Percentiles rank a stretch among this genome's conserved stretches.
Conservation (phyloP, 2,113 vertebrate species). For the Stigmatopora argus region DNA sequence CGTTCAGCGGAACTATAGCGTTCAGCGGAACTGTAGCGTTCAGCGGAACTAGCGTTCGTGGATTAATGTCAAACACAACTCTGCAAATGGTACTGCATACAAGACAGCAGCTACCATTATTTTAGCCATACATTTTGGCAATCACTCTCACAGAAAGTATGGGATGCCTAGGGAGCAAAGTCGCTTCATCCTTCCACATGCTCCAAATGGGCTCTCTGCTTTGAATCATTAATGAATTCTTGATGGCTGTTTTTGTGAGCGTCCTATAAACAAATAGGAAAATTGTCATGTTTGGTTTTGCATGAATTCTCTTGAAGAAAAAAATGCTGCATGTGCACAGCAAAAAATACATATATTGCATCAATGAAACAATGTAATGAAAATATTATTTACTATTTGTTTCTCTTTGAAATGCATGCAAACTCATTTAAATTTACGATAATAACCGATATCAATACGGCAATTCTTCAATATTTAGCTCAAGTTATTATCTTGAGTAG, state of each 20-base stretch:
- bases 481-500: neutral
- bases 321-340: neutral
- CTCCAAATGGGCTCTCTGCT: neutral
- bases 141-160: conserved; percentile 11
- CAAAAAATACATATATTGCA: neutral
- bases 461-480: neutral
- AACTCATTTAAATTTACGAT: neutral
- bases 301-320: neutral
- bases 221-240: neutral
- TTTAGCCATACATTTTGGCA: conserved; percentile 5
- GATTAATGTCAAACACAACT: neutral
- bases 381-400: neutral
- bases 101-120: neutral
- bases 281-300: neutral
- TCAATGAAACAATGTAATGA: neutral
- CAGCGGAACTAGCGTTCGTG: neutral
- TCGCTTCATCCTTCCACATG: neutral
- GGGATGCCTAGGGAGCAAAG: conserved; percentile 2
- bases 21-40: neutral
- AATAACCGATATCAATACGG: neutral
- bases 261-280: neutral
- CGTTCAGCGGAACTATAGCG: neutral
- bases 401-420: neutral
- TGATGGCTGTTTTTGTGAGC: neutral
- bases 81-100: neutral